These are phyloP conservation scores for Molanna angustata DNA, from an alignment of 2,888 invertebrate genomes.

Conservation along the genomic window DNA sequence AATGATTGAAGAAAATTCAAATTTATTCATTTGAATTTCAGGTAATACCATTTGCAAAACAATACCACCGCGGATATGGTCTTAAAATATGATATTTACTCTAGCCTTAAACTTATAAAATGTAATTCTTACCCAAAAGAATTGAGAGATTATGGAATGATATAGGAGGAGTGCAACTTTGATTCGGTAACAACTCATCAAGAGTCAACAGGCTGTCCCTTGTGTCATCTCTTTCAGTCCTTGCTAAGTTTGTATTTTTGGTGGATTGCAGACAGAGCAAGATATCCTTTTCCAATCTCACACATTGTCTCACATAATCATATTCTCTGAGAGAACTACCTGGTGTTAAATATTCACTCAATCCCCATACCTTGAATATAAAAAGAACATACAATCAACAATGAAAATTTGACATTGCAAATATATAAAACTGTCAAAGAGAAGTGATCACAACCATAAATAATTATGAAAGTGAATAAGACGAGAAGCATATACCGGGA, in stretches of 20 bases:
- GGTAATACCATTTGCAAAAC: too few relatives aligned
- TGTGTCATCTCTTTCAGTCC: slow-evolving; percentile 80
- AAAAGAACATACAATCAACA: slow-evolving; percentile 29
- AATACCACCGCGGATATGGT: too few relatives aligned
- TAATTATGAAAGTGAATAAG: too few relatives aligned
- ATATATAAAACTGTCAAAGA: slow-evolving; percentile 11
- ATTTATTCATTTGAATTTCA: too few relatives aligned
- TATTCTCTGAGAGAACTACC: slow-evolving; percentile 84
- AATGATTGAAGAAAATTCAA: too few relatives aligned
- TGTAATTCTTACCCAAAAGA: slow-evolving; percentile 63
- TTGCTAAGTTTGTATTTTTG: slow-evolving; percentile 64
- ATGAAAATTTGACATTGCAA: slow-evolving; percentile 2
- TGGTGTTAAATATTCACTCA: slow-evolving; percentile 84
- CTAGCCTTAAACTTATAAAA: too few relatives aligned
- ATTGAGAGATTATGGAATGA: slow-evolving; percentile 83
- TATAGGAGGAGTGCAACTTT: slow-evolving; percentile 68
- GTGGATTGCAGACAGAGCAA: slow-evolving; percentile 65
- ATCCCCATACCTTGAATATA: slow-evolving; percentile 76
- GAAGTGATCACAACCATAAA: slow-evolving; percentile 9
- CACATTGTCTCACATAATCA: slow-evolving; percentile 90
- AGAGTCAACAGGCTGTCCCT: slow-evolving; percentile 70
- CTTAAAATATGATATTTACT: too few relatives aligned
- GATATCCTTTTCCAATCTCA: slow-evolving; percentile 89
- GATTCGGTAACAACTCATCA: slow-evolving; percentile 75
- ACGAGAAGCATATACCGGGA: too few relatives aligned